Conservation (phyloP, 30 jellyfish, hydroid and myxozoan species). For the Chrysaora quinquecirrha region DNA sequence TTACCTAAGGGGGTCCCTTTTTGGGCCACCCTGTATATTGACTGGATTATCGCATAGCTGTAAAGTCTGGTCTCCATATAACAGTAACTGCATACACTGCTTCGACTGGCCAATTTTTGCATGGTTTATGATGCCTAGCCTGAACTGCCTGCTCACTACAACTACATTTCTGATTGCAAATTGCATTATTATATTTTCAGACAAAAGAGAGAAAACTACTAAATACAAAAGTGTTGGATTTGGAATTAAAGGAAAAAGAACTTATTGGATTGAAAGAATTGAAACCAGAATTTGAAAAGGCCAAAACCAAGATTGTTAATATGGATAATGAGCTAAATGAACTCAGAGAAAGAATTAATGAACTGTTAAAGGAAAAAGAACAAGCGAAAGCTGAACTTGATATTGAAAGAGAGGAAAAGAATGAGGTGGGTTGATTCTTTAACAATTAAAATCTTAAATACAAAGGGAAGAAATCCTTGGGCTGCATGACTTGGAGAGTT, state of each 20-base stretch:
- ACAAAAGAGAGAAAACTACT: slow-evolving; percentile 62
- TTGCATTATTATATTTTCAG: slow-evolving; percentile 19
- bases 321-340: slow-evolving; percentile 43
- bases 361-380: slow-evolving; percentile 53
- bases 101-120: too few relatives aligned
- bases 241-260: slow-evolving; percentile 75
- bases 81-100: too few relatives aligned
- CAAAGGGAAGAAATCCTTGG: too few relatives aligned
- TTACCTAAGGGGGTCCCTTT: too few relatives aligned
- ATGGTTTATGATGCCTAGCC: too few relatives aligned
- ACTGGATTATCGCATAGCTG: too few relatives aligned
- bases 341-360: slow-evolving; percentile 23
- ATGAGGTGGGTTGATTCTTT: slow-evolving; percentile 52
- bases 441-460: too few relatives aligned
- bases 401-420: slow-evolving; percentile 43
- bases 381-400: slow-evolving; percentile 32
- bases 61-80: too few relatives aligned
- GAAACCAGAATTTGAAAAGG: slow-evolving; percentile 59
- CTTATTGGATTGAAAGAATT: slow-evolving; percentile 52
- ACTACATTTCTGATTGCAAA: too few relatives aligned
- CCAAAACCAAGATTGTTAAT: slow-evolving; percentile 41
- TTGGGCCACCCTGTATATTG: too few relatives aligned
- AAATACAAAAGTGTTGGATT: slow-evolving; percentile 41
- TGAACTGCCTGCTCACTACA: too few relatives aligned
- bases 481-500: too few relatives aligned